Conservation (phyloP, 2,888 invertebrate species). For the Yponomeuta plumbellus region DNA sequence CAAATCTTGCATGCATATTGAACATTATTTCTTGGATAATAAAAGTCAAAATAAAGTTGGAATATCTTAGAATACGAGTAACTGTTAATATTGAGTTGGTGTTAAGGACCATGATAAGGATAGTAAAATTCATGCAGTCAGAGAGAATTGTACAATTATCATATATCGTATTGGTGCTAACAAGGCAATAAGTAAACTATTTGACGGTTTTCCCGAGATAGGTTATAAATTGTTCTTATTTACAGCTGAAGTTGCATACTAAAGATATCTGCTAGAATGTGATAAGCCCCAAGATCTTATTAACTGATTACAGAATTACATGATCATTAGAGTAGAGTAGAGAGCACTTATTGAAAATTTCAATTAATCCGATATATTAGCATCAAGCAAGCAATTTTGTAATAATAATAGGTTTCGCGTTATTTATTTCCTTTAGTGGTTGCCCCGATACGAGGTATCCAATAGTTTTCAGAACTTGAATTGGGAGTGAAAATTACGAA, state of each 20-base stretch:
- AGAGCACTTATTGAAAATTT: not conserved
- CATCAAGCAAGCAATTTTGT: too few species aligned
- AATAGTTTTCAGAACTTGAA: too few species aligned
- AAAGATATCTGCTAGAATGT: not conserved
- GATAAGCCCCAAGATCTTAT: not conserved
- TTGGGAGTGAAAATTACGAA: too few species aligned
- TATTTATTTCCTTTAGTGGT: too few species aligned
- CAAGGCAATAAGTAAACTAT: not conserved
- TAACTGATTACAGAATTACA: not conserved
- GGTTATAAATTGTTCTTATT: not conserved
- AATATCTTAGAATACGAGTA: not conserved
- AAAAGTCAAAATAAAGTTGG: not conserved
- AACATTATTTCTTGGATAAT: not conserved
- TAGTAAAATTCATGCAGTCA: not conserved
- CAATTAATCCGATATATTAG: not conserved
- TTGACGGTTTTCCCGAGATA: not conserved
- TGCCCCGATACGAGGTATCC: too few species aligned
- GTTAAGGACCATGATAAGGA: not conserved
- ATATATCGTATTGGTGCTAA: not conserved
- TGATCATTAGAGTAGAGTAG: not conserved
- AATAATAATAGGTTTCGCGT: too few species aligned
- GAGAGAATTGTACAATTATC: not conserved
- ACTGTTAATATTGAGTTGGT: not conserved
- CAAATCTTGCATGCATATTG: not conserved
- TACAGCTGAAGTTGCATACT: not conserved